Evolutionary conservation across 2,888 invertebrate genomes (phyloP).

Genomic region (Chrysolina americana): DNA sequence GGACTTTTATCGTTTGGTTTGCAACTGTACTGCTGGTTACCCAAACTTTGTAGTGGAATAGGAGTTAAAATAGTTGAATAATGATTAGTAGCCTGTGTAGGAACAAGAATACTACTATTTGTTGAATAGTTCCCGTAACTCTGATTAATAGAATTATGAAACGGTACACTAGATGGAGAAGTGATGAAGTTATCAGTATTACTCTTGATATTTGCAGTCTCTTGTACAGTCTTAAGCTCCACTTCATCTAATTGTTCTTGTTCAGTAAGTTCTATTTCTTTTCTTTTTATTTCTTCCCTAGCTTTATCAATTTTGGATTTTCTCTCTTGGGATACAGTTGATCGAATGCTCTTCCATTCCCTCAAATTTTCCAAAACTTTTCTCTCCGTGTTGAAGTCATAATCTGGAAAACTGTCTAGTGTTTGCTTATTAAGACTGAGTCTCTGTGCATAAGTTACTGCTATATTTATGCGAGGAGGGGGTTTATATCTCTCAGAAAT

Average conservation of each 20-base stretch:
- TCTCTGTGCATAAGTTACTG: constrained; percentile 73
- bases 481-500: constrained; percentile 90
- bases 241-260: constrained; percentile 50
- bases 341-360: constrained; percentile 79
- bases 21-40: constrained; percentile 47
- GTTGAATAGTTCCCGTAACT: constrained; percentile 49
- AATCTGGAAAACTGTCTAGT: constrained; percentile 74
- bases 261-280: constrained; percentile 49
- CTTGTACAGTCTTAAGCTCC: constrained; percentile 48
- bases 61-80: constrained; percentile 69
- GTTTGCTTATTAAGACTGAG: constrained; percentile 72
- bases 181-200: constrained; percentile 34
- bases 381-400: constrained; percentile 82
- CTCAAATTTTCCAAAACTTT: constrained; percentile 81
- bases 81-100: constrained; percentile 61
- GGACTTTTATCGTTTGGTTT: constrained; percentile 62
- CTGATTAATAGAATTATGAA: constrained; percentile 47
- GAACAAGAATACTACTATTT: constrained; percentile 58
- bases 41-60: constrained; percentile 63
- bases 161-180: constrained; percentile 33
- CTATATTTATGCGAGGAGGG: constrained; percentile 79
- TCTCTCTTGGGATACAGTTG: constrained; percentile 75
- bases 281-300: constrained; percentile 64
- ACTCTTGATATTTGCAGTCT: constrained; percentile 43
- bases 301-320: constrained; percentile 71